Conservation (phyloP, 2,113 vertebrate species). For the Meles meles region DNA sequence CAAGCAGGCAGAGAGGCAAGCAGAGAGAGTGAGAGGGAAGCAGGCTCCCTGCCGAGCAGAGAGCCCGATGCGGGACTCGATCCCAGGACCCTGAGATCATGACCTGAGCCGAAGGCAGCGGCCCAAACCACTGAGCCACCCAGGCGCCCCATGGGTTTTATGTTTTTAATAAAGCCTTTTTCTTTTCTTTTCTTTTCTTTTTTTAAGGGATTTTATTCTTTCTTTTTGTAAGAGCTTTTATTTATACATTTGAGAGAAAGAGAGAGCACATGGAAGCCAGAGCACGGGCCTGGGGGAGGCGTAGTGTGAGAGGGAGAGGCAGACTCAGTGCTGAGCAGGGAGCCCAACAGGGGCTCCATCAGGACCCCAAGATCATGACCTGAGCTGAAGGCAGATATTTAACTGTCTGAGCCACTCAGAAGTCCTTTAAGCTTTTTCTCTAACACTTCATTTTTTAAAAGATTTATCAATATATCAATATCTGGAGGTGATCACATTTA, state of each 20-base stretch:
- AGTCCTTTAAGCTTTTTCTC: background rate
- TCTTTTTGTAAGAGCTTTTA: background rate
- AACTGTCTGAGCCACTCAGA: background rate
- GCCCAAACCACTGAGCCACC: too few relatives aligned
- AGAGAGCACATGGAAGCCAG: accelerated
- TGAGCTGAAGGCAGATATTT: background rate
- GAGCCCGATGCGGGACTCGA: too few relatives aligned
- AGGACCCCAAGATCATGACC: background rate
- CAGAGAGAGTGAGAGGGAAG: too few relatives aligned
- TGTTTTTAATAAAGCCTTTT: background rate
- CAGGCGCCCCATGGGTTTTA: too few relatives aligned
- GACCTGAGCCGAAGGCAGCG: too few relatives aligned
- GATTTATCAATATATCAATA: too few relatives aligned
- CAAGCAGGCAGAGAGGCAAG: too few relatives aligned
- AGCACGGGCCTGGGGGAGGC: too few relatives aligned
- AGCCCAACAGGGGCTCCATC: background rate
- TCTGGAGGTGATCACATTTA: background rate
- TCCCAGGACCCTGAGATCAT: too few relatives aligned
- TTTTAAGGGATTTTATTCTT: background rate
- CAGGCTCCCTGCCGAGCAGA: too few relatives aligned
- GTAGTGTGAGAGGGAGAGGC: background rate
- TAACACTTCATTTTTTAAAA: too few relatives aligned
- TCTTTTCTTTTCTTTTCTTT: background rate
- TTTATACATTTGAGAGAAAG: background rate
- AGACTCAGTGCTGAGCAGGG: background rate